Evolutionary conservation across 2,797 vertebrate species (phyloP), one percentile per base, ranked within the genome.

Genomic region (Rhinoraja longicauda): DNA sequence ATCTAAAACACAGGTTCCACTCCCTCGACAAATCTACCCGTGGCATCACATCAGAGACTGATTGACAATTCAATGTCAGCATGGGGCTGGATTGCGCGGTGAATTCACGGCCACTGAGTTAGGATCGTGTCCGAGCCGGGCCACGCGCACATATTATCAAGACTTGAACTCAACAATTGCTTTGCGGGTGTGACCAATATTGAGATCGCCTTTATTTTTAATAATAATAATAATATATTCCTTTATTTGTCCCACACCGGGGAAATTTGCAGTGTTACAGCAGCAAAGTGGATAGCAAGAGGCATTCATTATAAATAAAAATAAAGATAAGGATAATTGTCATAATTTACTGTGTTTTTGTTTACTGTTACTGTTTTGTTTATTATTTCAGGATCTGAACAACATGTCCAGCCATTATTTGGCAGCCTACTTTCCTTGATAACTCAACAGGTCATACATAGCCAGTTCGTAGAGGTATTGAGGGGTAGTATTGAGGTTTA

Each of bases 101-200:
- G 59, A 29, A 12, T 5, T 29, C 53, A 59, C 59, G 81, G 4
- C 29, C 26, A 17, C 13, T 29, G 53, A 62, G 24, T n/a, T 59
- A 24, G 9, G 9, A 15, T 53, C 10, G 9, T 84, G 8, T 73
- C 93, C 91, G 93, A 94, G 36, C 15, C 0, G 45, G 93, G 73
- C 53, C 90, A 93, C 57, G 57, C 90, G 45, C 13, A 67, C 93
- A 73, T 93, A 93, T 93, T 88, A 53, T 94, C 93, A 70, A 0
- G 76, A 32, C n/a, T 84, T 94, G 93, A 94, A 72, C 78, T 94
- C 93, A 93, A 36, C 91, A 79, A 86, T 82, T 94, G 93, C 59
- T 94, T 93, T 94, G 57, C 59, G 57, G 12, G 17, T 86, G 57
- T 62, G 15, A 62, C 17, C 4, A 29, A 62, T 64, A 59, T 64